Evolutionary conservation across 2,113 vertebrate genomes (phyloP), one percentile per base, ranked within the genome.

Genomic region (Istiophorus platypterus): DNA sequence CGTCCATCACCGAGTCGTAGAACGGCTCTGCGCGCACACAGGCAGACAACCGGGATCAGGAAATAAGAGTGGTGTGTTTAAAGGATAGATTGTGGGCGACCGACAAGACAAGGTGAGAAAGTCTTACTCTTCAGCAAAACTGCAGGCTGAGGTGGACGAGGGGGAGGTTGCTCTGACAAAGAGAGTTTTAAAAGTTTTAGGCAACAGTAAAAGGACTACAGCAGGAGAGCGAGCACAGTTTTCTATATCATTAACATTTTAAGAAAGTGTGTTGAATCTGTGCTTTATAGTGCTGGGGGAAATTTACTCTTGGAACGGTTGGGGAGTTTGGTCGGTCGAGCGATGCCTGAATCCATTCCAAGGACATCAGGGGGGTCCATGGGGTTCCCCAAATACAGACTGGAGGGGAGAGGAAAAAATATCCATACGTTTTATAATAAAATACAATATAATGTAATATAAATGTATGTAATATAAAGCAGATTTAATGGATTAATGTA

Each of bases 361-460:
- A 99, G 94, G 85, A 99, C 85, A 81, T 99, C 98, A 1, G 98
- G 98, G 64, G 98, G 98, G 74, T 99, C 97, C 98, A 99, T 99
- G 68, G 98, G 98, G 91, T 99, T 99, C 80, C 98, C 98, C 92
- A 99, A 93, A 91, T 99, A 99, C 51, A 99, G 90, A 85, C 98
- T 99, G 90, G 4, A 34, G 62, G 86, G 15, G 77, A 77, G 11
- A 27, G 2, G 67, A 27, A 14, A 29, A 41, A 13, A 37, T 2
- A 34, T 34, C 31, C 6, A 6, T 34, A 34, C n/a, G n/a, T n/a
- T n/a, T n/a, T 34, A 34, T 34, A 34, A 6, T 34, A 34, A 34
- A 6, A 34, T 6, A 34, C 6, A 34, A 34, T 34, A 34, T 34
- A 34, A 34, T 34, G 6, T 34, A 34, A 34, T 6, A 34, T n/a